These are phyloP conservation scores for Bucorvus abyssinicus DNA, from an alignment of 2,797 vertebrate genomes.

Conservation along the genomic window DNA sequence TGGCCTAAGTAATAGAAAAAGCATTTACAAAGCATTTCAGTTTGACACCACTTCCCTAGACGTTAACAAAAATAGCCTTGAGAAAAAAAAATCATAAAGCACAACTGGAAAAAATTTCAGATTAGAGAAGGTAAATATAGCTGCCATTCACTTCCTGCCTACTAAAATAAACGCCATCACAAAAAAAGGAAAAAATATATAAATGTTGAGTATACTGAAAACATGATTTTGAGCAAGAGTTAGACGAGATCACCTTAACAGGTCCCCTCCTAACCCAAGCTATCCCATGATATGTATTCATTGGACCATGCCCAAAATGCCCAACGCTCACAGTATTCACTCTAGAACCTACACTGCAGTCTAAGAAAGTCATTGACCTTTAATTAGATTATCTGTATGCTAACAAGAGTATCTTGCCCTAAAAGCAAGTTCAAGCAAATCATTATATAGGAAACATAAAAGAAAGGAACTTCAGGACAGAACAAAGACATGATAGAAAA, in stretches of 20 bases:
- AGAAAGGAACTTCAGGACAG: background rate
- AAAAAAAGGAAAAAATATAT: background rate
- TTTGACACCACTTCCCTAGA: background rate
- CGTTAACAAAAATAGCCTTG: background rate
- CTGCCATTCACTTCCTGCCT: background rate
- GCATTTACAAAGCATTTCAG: background rate
- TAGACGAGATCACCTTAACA: background rate
- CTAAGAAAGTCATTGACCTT: background rate
- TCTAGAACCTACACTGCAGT: background rate
- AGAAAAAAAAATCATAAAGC: background rate
- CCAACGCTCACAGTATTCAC: background rate
- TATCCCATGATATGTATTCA: background rate
- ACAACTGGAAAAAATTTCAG: background rate
- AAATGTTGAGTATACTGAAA: background rate
- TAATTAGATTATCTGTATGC: background rate
- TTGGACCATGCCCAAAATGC: background rate
- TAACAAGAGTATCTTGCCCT: background rate
- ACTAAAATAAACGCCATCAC: background rate
- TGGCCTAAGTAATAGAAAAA: background rate
- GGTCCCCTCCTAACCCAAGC: background rate
- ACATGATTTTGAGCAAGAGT: background rate
- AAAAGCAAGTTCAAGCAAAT: background rate
- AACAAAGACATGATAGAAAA: background rate
- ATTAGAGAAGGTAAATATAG: background rate
- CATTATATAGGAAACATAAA: background rate